Conservation (phyloP, 1,140 invertebrate genomes). For the Drosophila kepulauana region DNA sequence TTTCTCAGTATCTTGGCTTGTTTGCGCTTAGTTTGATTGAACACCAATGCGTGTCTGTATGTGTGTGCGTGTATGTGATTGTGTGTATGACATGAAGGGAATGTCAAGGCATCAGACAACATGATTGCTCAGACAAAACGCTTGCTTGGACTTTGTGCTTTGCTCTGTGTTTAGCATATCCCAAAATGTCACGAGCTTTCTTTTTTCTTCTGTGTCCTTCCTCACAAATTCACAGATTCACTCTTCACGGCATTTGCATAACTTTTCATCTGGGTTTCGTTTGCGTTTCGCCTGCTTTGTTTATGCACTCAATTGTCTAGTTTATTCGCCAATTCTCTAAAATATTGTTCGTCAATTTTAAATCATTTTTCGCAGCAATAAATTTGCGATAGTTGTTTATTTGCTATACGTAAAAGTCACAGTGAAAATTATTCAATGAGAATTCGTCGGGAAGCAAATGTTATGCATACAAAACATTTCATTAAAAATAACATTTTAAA, state of each 20-base stretch:
- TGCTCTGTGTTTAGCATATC: conserved; percentile 1
- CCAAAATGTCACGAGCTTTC: neutral
- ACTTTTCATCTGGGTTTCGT: neutral
- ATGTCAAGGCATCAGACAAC: conserved; percentile 70
- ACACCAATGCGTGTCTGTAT: conserved; percentile 46
- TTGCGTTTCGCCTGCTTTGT: neutral
- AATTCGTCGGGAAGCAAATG: too few relatives aligned
- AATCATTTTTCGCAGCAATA: too few relatives aligned
- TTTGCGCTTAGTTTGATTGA: conserved; percentile 67
- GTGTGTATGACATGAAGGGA: conserved; percentile 33
- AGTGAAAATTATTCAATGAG: too few relatives aligned
- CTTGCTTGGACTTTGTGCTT: conserved; percentile 14
- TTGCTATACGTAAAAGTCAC: too few relatives aligned
- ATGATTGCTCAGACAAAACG: conserved; percentile 30
- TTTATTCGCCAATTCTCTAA: neutral
- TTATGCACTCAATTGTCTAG: neutral
- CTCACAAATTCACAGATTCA: conserved; percentile 1
- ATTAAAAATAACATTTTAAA: too few relatives aligned
- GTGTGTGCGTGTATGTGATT: conserved; percentile 19
- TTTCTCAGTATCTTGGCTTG: conserved; percentile 48
- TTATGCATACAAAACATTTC: too few relatives aligned
- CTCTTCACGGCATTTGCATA: conserved; percentile 3
- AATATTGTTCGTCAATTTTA: neutral
- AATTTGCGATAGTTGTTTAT: too few relatives aligned
- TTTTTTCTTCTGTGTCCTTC: neutral